Evolutionary conservation across 2,888 invertebrate genomes (phyloP), one percentile per base, ranked within the genome.

Genomic region (Archaeoteleia sp.): DNA sequence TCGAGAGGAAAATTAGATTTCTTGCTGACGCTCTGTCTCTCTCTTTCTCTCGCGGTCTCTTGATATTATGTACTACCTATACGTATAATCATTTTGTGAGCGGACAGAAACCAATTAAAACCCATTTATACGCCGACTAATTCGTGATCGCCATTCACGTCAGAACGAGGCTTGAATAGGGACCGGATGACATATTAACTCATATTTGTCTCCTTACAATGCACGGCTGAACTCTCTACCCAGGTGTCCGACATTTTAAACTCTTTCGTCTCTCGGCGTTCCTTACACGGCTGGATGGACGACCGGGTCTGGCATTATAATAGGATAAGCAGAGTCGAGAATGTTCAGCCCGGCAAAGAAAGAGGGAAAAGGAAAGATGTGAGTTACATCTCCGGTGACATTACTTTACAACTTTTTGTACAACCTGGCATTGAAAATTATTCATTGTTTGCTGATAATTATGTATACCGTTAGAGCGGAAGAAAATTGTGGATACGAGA

Each of bases 151-250:
- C 78, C 75, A 77, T 80, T 77, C 75, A 75, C 66, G 77, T 77
- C 75, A 73, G 70, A 67, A 54, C 63, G 65, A 60, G 60, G 61
- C 54, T 67, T 78, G 78, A 80, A 80, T 78, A 72, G 77, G 72
- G 74, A 76, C 75, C 68, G 77, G 77, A 83, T 83, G 83, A 83
- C 79, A 80, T 81, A 83, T 83, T 82, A 82, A 79, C 80, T 81
- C 82, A 79, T 82, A 82, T 83, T 83, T 83, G 82, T 83, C 82
- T 82, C 76, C 76, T 74, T 76, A 82, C 81, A 83, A 82, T 81
- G 70, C 74, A 70, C 78, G 72, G 73, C 76, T 76, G 75, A 81
- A 78, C 77, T 79, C 77, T 78, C 78, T 72, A 72, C 76, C 79
- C 80, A 82, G 80, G 79, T 82, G 80, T 78, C 77, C 77, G 76